phyloP scores from a whole-genome alignment of 2,113 vertebrate genomes.

The Athene noctua region DNA sequence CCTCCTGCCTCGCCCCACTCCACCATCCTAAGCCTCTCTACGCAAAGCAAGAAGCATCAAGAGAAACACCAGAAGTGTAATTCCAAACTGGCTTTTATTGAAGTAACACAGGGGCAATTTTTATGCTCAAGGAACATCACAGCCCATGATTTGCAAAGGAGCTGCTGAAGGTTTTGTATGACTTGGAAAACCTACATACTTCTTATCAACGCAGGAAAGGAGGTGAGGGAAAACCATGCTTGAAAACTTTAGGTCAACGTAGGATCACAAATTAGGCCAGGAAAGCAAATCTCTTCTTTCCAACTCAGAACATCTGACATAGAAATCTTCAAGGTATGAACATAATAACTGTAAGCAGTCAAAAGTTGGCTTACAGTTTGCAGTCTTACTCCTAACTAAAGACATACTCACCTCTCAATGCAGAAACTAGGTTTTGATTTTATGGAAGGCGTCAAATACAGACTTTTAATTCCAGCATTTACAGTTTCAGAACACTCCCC shows the following conservation, averaged over 20 bases:
- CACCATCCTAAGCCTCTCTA: background rate
- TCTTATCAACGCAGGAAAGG: background rate
- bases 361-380: background rate
- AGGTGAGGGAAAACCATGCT: background rate
- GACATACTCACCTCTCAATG: conserved; percentile 48
- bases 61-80: background rate
- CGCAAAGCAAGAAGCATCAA: background rate
- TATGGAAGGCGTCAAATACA: background rate
- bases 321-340: background rate
- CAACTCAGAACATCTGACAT: background rate
- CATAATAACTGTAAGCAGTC: background rate
- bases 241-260: background rate
- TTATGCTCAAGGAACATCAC: background rate
- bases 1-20: background rate
- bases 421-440: background rate
- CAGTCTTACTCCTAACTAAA: background rate
- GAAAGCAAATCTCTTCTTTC: background rate
- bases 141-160: background rate
- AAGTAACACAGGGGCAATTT: background rate
- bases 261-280: background rate
- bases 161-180: background rate
- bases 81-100: background rate
- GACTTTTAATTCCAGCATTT: background rate
- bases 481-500: background rate
- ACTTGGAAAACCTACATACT: background rate